These are phyloP conservation scores for Etheostoma nigrum DNA, from an alignment of 2,797 vertebrate species.

Conservation along the genomic window DNA sequence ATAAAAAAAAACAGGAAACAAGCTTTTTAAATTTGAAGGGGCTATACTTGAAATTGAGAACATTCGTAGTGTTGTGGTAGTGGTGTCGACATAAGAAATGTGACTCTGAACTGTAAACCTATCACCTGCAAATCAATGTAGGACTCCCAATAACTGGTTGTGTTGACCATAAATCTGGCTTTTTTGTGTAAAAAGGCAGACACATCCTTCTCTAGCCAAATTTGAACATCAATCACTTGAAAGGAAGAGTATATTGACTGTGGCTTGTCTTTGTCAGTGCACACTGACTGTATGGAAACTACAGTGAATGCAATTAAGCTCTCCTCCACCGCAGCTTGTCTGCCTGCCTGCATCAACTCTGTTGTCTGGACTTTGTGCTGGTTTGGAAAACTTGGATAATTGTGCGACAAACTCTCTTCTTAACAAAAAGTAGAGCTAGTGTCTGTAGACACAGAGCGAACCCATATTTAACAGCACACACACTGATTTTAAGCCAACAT, in stretches of 20 bases:
- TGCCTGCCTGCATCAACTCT: conserved; percentile 18
- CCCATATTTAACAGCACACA: background rate
- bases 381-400: conserved; percentile 1
- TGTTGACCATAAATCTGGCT: too few relatives aligned
- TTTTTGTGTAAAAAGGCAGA: background rate
- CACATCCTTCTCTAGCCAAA: background rate
- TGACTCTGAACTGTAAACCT: too few relatives aligned
- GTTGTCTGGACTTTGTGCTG: conserved; percentile 15
- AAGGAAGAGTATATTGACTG: conserved; percentile 8
- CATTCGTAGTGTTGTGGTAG: background rate
- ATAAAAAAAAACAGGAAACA: too few relatives aligned
- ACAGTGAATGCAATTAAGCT: background rate
- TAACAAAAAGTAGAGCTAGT: background rate
- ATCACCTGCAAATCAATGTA: background rate
- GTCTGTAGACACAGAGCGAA: background rate
- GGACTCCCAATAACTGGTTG: too few relatives aligned
- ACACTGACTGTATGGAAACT: background rate
- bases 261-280: background rate
- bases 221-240: conserved; percentile 1
- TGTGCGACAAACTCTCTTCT: conserved; percentile 15
- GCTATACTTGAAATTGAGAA: too few relatives aligned
- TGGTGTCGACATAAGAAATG: background rate
- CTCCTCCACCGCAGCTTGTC: background rate
- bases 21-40: too few relatives aligned
- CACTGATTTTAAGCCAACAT: conserved; percentile 3